Base-by-base conservation (phyloP, 2,797 vertebrate species). In the Podarcis lilfordi region DNA sequence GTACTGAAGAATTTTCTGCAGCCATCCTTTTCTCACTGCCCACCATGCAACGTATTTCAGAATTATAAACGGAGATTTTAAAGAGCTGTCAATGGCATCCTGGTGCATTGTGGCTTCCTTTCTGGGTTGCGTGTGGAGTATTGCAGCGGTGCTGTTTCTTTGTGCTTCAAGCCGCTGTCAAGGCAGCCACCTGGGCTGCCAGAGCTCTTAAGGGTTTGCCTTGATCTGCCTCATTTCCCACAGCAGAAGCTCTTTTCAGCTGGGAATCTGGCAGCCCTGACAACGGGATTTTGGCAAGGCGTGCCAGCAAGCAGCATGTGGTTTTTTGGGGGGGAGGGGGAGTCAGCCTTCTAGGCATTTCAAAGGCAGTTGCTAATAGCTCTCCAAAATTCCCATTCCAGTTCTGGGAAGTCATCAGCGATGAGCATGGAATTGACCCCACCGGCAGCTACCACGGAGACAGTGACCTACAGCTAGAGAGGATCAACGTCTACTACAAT, bases 371-470 rank as follows among this genome's bases (percentile, higher is more conserved):
- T 76, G 89, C 59, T 68, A 45, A 86, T 1, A 68, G 91, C 43
- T 50, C 35, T 91, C 13, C 79, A 50, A 72, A 64, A 32, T 50
- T 69, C 89, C 25, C 90, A 69, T 93, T 76, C 59, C 90, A 99
- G 98, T 99, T 99, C 95, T 99, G 98, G 98, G 99, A 99, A 93
- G 98, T 99, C 89, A 99, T 99, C 95, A 99, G 98, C 0, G 98
- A 99, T 75, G 98, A 99, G 85, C 98, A 99, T 0, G 98, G 98
- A 77, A 99, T 99, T 0, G 98, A 99, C 74, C 98, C 98, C 80
- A 98, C 98, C 0, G 99, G 98, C 89, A 98, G 98, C 95, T 99
- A 99, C 96, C 98, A 99, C 8, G 98, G 98, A 87, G 98, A 99
- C 97, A 99, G 98, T 1, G 98, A 98, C 80, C 96, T 99, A 96